A percentile compares a stretch with the other conserved stretches of the same genome.
Evolutionary conservation across 64 coral and sea anemone genomes (phyloP).

Genomic region (Montipora sp.): DNA sequence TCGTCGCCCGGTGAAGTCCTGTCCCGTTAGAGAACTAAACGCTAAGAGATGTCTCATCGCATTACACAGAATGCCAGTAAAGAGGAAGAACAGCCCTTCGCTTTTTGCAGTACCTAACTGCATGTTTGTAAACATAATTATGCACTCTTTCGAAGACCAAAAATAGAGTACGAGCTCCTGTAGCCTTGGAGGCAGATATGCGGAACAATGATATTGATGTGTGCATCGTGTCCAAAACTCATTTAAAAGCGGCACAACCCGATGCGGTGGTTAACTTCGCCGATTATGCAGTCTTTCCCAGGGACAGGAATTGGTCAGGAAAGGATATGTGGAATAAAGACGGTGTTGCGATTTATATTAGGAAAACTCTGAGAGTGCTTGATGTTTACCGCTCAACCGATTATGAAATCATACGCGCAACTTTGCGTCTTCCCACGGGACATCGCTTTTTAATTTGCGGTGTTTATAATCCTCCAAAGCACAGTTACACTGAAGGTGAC

Average conservation of each 20-base stretch:
- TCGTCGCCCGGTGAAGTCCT: too few relatives aligned
- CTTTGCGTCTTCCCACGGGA: conserved; percentile 33
- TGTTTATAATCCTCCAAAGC: conserved; percentile 52
- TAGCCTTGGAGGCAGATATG: conserved; percentile 56
- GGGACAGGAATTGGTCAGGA: conserved; percentile 36
- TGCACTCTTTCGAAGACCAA: conserved; percentile 53
- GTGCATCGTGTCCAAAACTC: conserved; percentile 43
- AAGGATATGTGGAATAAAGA: conserved; percentile 38
- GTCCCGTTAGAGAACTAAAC: background rate
- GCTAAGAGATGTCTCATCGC: conserved; percentile 5
- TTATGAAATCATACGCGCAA: conserved; percentile 45
- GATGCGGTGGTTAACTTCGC: conserved; percentile 44
- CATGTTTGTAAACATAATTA: conserved; percentile 41
- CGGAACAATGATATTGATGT: conserved; percentile 49
- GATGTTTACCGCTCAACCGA: conserved; percentile 13
- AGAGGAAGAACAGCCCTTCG: conserved; percentile 26
- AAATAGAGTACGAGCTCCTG: conserved; percentile 43
- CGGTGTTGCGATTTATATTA: conserved; percentile 53
- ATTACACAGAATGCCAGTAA: conserved; percentile 11
- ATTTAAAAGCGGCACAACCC: conserved; percentile 45
- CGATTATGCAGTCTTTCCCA: conserved; percentile 24
- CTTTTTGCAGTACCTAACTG: conserved; percentile 47
- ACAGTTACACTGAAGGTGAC: conserved; percentile 48
- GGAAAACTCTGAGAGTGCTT: conserved; percentile 44
- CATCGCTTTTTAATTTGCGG: conserved; percentile 37